These are phyloP conservation scores for Callyntrura sp. DNA, from an alignment of 2,888 invertebrate species.

Conservation along the genomic window DNA sequence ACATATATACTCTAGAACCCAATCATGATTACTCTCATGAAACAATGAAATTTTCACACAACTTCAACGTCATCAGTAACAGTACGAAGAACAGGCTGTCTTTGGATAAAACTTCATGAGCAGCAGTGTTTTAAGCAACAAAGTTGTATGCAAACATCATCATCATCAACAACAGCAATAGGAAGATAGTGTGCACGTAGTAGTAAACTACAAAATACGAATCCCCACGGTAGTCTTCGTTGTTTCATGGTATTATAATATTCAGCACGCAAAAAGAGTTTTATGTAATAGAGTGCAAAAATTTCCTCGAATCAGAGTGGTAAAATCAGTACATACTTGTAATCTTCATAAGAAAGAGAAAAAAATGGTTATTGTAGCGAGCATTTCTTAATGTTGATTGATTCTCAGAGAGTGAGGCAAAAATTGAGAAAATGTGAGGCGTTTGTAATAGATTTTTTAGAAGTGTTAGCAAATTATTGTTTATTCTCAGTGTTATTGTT, in stretches of 20 bases:
- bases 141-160: background rate
- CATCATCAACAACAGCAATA: background rate
- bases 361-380: background rate
- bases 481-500: background rate
- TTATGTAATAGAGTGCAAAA: background rate
- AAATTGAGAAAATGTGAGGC: constrained; percentile 34
- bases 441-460: constrained; percentile 50
- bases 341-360: background rate
- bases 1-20: background rate
- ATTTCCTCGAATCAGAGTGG: background rate
- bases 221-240: background rate
- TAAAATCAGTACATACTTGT: too few relatives aligned
- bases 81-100: constrained; percentile 9
- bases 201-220: background rate
- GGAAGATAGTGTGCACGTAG: constrained; percentile 1
- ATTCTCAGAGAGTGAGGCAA: background rate
- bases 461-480: background rate
- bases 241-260: background rate
- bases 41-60: constrained; percentile 65
- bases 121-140: background rate
- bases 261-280: background rate
- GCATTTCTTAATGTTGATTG: background rate
- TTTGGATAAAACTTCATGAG: background rate
- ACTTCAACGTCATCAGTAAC: background rate
- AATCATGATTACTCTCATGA: background rate